Conservation (phyloP, 2,113 vertebrate species). For the Miniopterus natalensis region DNA sequence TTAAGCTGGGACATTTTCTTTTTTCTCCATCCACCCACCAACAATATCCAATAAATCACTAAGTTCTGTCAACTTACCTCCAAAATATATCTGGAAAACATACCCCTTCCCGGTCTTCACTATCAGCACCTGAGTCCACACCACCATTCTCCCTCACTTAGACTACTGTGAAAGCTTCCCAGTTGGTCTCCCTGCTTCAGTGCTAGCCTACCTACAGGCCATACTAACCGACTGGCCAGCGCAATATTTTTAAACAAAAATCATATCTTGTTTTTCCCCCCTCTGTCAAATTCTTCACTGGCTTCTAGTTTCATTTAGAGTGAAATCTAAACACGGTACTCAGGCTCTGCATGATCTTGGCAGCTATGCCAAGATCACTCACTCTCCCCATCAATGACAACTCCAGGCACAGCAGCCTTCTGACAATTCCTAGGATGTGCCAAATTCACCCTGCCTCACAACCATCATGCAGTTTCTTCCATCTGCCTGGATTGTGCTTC, state of each 20-base stretch:
- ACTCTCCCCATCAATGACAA: not conserved
- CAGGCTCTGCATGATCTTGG: not conserved
- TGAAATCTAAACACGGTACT: not conserved
- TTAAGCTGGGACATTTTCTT: not conserved
- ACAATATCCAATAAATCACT: not conserved
- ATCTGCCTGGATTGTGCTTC: not conserved
- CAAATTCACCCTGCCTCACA: not conserved
- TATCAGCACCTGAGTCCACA: not conserved
- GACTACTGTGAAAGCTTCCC: not conserved
- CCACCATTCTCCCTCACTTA: not conserved
- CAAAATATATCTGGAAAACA: not conserved
- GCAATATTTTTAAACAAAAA: not conserved
- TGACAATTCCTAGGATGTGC: not conserved
- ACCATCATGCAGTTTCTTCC: not conserved
- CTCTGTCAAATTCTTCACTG: not conserved
- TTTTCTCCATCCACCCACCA: not conserved
- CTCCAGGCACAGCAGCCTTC: not conserved
- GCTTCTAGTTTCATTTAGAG: constrained; percentile 29
- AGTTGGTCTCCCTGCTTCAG: not conserved
- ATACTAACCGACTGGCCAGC: not conserved
- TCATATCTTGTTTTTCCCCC: not conserved
- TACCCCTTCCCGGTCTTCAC: not conserved
- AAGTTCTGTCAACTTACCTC: not conserved
- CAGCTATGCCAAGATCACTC: not conserved
- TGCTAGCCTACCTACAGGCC: not conserved